Conservation (phyloP, 2,113 vertebrate species). For the Lampris megalopsis region DNA sequence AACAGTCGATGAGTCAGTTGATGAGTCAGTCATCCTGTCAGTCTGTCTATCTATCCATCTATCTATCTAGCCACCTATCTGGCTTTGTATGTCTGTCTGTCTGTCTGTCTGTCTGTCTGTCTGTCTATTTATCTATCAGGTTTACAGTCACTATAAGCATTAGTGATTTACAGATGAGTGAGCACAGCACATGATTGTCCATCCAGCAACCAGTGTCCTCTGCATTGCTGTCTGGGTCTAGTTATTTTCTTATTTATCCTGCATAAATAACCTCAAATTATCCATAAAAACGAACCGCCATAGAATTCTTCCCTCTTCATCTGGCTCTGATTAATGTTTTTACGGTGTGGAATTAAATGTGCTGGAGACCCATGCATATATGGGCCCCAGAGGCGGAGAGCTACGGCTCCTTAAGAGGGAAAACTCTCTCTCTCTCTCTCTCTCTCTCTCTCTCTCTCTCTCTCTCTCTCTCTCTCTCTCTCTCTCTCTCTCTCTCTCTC, state of each 20-base stretch:
- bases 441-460: not conserved
- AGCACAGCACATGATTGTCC: constrained; percentile 33
- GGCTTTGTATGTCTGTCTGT: not conserved
- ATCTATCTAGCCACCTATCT: not conserved
- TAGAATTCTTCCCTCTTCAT: constrained; percentile 81
- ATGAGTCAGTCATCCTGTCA: no score
- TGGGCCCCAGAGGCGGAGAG: constrained; percentile 67
- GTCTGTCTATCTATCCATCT: no score
- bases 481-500: constrained; percentile 5
- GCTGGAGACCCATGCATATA: constrained; percentile 72
- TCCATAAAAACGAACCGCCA: constrained; percentile 80
- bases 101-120: constrained; percentile 33
- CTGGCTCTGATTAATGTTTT: constrained; percentile 83
- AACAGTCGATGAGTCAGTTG: no score
- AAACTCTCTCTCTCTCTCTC: constrained; percentile 47
- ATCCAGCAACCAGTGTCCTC: constrained; percentile 54
- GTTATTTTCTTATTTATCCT: constrained; percentile 79
- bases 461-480: constrained; percentile 41
- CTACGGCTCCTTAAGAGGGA: constrained; percentile 65
- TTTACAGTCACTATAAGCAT: constrained; percentile 42
- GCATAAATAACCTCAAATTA: constrained; percentile 85
- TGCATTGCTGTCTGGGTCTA: constrained; percentile 62
- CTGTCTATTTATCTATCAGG: constrained; percentile 30
- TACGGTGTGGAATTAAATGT: constrained; percentile 81
- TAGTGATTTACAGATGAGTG: constrained; percentile 44